phyloP scores from a whole-genome alignment of 2,797 vertebrate species.

The Philypnodon macrostomus region DNA sequence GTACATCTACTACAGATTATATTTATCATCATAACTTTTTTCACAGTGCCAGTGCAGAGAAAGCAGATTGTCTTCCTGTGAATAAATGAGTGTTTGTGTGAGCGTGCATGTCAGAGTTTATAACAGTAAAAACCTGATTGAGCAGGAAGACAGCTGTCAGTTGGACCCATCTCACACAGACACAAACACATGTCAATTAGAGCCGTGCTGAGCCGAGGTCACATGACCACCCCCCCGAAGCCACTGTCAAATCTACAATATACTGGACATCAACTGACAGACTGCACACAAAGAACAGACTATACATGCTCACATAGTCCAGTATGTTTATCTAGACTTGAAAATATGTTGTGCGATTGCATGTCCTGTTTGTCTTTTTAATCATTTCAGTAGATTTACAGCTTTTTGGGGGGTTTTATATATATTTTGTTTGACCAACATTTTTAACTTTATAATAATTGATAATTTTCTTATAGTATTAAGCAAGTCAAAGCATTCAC shows the following conservation, averaged over 20 bases:
- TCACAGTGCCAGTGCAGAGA: neutral
- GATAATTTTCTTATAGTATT: no score
- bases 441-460: no score
- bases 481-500: no score
- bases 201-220: constrained; percentile 61
- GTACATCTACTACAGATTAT: no score
- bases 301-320: no score
- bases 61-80: neutral
- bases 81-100: constrained; percentile 11
- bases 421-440: no score
- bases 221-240: constrained; percentile 66
- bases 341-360: no score
- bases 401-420: no score
- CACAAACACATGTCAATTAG: constrained; percentile 65
- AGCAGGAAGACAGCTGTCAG: constrained; percentile 73
- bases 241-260: constrained; percentile 62
- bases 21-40: no score
- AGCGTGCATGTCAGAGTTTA: constrained; percentile 21
- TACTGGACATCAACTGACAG: constrained; percentile 52
- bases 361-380: no score
- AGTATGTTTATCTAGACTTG: no score
- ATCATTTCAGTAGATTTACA: no score
- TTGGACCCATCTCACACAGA: constrained; percentile 46
- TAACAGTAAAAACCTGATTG: constrained; percentile 38
- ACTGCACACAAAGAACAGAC: constrained; percentile 1